Conservation (phyloP, 1,140 invertebrate species). For the Tribolium madens region DNA sequence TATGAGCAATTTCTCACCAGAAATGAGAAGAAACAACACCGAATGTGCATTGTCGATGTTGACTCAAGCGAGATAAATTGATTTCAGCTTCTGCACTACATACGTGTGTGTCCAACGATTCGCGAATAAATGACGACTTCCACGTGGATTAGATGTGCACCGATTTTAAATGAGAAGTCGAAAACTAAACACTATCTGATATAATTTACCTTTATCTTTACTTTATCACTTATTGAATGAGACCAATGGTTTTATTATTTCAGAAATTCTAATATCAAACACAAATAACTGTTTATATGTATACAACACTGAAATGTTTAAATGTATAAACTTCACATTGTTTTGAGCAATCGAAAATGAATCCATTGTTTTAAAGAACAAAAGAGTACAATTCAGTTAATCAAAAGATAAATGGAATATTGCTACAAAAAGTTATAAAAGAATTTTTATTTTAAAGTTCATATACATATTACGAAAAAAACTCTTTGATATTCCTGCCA, state of each 20-base stretch:
- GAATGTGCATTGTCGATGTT: slow-evolving; percentile 25
- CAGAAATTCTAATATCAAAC: neutral
- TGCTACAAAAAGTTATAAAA: neutral
- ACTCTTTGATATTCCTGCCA: neutral
- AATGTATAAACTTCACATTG: neutral
- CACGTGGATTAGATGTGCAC: slow-evolving; percentile 8
- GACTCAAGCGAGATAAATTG: slow-evolving; percentile 27
- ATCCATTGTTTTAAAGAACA: neutral
- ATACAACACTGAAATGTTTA: neutral
- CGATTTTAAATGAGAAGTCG: slow-evolving; percentile 15
- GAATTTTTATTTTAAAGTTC: neutral
- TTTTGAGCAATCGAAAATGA: neutral
- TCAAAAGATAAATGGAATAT: neutral
- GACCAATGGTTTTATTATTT: neutral
- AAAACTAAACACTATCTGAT: neutral
- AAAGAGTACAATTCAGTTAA: neutral
- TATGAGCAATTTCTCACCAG: slow-evolving; percentile 10
- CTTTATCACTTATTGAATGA: too few species aligned
- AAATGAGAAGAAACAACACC: slow-evolving; percentile 12
- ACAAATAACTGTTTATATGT: neutral
- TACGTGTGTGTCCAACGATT: slow-evolving; percentile 12
- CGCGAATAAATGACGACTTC: slow-evolving; percentile 10
- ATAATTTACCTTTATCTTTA: too few species aligned
- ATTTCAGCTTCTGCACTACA: slow-evolving; percentile 9
- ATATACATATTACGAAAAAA: neutral